Evolutionary conservation across 1,140 invertebrate species (phyloP).

Genomic region (Drosophila kanapiae): DNA sequence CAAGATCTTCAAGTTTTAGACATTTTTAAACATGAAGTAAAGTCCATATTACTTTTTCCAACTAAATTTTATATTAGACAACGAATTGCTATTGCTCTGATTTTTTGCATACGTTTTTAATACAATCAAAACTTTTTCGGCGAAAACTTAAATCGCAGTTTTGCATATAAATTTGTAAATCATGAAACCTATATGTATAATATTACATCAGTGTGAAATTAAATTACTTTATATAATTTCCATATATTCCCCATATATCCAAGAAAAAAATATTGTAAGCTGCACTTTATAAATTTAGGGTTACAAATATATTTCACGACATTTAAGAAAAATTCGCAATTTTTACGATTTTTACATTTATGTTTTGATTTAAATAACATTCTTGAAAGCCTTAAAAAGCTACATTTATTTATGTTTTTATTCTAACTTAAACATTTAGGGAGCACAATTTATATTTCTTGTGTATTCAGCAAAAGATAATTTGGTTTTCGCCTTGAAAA

Average conservation of each 20-base stretch:
- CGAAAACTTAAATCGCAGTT: not conserved
- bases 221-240: not conserved
- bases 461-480: conserved; percentile 51
- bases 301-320: conserved; percentile 19
- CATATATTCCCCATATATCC: not conserved
- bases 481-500: conserved; percentile 43
- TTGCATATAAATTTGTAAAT: not conserved
- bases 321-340: conserved; percentile 5
- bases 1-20: not conserved
- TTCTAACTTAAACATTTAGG: conserved; percentile 64
- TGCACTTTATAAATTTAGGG: conserved; percentile 17
- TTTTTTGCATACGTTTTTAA: not conserved
- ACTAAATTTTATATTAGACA: conserved; percentile 2
- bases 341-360: conserved; percentile 28
- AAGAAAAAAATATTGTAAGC: conserved; percentile 6
- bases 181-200: conserved; percentile 4
- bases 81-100: conserved; percentile 9
- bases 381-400: conserved; percentile 56
- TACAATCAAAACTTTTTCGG: not conserved
- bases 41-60: not conserved
- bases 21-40: not conserved
- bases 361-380: conserved; percentile 22
- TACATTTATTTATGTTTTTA: conserved; percentile 29
- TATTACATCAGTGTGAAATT: not conserved
- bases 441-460: conserved; percentile 44